A percentile compares a stretch with the other conserved stretches of the same genome.
These are phyloP conservation scores for Smittia sp. DNA, from an alignment of 2,888 invertebrate genomes.

Conservation along the genomic window DNA sequence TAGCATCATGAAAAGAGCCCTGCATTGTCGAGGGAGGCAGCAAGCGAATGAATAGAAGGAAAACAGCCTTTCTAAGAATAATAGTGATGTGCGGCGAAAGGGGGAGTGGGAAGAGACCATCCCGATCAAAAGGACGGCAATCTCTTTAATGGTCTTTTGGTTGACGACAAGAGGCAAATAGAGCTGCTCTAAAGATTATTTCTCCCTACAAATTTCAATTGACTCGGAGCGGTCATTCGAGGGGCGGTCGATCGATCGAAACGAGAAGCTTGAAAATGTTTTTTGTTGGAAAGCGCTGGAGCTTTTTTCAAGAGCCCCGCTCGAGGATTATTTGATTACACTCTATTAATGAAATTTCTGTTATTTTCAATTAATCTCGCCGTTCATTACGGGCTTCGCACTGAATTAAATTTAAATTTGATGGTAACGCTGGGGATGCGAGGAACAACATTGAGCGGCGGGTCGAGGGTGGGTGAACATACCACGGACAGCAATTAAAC, in stretches of 20 bases:
- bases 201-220: not conserved
- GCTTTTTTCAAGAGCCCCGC: not conserved
- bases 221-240: not conserved
- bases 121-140: slow-evolving; percentile 24
- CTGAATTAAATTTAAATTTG: slow-evolving; percentile 34
- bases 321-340: slow-evolving; percentile 26
- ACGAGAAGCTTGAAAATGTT: not conserved
- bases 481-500: slow-evolving; percentile 31
- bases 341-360: slow-evolving; percentile 18
- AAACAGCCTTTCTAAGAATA: not conserved
- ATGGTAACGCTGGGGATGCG: not conserved
- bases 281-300: not conserved
- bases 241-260: not conserved
- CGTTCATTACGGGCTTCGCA: slow-evolving; percentile 21
- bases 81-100: not conserved
- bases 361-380: slow-evolving; percentile 27
- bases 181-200: not conserved
- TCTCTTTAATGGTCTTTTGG: slow-evolving; percentile 30
- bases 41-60: not conserved
- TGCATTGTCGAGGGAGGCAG: too few relatives aligned
- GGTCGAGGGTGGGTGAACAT: not conserved
- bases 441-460: not conserved
- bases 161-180: not conserved
- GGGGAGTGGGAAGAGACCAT: not conserved
- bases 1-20: not conserved